These are phyloP conservation scores for Smithornis capensis DNA, from an alignment of 2,113 vertebrate genomes.

Conservation along the genomic window DNA sequence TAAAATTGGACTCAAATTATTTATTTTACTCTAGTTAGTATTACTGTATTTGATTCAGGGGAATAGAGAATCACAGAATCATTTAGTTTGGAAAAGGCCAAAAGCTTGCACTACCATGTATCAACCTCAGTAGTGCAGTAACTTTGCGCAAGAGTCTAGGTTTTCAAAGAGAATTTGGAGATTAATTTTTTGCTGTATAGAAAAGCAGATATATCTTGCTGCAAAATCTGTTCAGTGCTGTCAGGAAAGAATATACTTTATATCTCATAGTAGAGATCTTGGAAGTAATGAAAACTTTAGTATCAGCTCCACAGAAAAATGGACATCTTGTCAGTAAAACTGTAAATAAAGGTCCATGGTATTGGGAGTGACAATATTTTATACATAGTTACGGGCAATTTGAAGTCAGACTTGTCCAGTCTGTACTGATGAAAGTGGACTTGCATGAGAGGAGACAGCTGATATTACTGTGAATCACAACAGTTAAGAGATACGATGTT, in stretches of 20 bases:
- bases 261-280: not conserved
- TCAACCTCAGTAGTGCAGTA: not conserved
- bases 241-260: not conserved
- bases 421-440: not conserved
- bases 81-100: not conserved
- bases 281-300: not conserved
- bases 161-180: conserved; percentile 27
- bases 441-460: not conserved
- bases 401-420: not conserved
- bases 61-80: not conserved
- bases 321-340: not conserved
- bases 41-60: not conserved
- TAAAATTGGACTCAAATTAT: not conserved
- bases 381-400: not conserved
- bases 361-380: not conserved
- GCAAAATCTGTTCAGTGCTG: not conserved
- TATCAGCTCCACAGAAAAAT: not conserved
- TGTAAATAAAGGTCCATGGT: not conserved
- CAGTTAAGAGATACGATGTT: accelerated
- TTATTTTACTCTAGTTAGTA: not conserved
- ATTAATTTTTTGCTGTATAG: not conserved
- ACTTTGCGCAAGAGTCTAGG: not conserved
- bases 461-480: not conserved
- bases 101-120: not conserved
- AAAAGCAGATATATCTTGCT: not conserved